These are phyloP conservation scores for Ganaspis brasiliensis DNA, from an alignment of 2,888 invertebrate genomes.

Conservation along the genomic window DNA sequence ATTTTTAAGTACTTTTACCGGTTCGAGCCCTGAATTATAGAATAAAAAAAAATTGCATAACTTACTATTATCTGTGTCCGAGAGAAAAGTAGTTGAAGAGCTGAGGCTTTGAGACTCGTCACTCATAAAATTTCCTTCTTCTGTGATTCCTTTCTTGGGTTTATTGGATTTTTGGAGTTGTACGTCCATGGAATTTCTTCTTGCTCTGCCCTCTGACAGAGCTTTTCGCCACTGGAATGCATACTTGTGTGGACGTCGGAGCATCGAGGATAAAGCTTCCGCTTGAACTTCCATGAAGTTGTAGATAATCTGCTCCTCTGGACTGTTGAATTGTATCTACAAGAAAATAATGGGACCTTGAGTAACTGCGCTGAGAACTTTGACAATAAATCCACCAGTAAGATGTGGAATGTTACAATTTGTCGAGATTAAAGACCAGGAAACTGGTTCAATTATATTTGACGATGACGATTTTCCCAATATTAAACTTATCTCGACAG, in stretches of 20 bases:
- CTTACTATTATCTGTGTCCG: not conserved
- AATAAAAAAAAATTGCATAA: not conserved
- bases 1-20: no score
- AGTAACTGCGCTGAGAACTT: slow-evolving; percentile 28
- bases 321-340: slow-evolving; percentile 53
- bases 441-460: slow-evolving; percentile 22
- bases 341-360: slow-evolving; percentile 42
- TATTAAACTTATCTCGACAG: not conserved
- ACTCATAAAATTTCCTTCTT: not conserved
- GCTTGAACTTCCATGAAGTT: slow-evolving; percentile 67
- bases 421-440: slow-evolving; percentile 38
- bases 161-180: slow-evolving; percentile 54
- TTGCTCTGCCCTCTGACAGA: slow-evolving; percentile 82
- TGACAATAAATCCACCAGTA: slow-evolving; percentile 34
- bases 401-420: slow-evolving; percentile 36
- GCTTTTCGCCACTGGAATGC: slow-evolving; percentile 83
- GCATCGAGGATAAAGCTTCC: slow-evolving; percentile 79
- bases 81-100: not conserved
- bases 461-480: slow-evolving; percentile 11
- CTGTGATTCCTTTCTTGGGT: slow-evolving; percentile 17
- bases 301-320: slow-evolving; percentile 66
- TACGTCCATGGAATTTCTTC: slow-evolving; percentile 81
- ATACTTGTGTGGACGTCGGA: slow-evolving; percentile 80
- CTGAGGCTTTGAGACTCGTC: not conserved
- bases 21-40: no score